Base-by-base conservation (phyloP, 2,797 vertebrate genomes). In the Denticeps clupeoides region DNA sequence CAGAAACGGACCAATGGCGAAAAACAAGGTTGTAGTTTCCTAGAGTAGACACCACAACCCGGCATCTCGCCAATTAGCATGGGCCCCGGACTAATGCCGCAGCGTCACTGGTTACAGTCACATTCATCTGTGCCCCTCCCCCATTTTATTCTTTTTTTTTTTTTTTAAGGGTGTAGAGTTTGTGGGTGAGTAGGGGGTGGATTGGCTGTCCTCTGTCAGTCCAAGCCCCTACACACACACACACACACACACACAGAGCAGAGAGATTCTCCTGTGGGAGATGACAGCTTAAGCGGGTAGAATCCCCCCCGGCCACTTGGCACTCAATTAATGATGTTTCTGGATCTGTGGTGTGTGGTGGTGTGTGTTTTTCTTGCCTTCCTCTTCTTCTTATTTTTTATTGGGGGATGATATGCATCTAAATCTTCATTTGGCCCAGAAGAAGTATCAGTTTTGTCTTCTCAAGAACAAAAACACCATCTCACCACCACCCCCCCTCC, bases 201-300 rank as follows among this genome's bases (percentile, higher is more conserved):
- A n/a, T n/a, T n/a, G n/a, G n/a, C n/a, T n/a, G n/a, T n/a, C n/a
- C n/a, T n/a, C n/a, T n/a, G n/a, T n/a, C n/a, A n/a, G n/a, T n/a
- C n/a, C 79, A 77, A 74, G 80, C 74, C 56, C 62, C 75, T 79
- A 72, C 72, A 68, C 68, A 67, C 73, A 71, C 71, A 80, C 72
- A 77, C 82, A 68, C 69, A 70, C 70, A 71, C 75, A 73, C 73
- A 73, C 73, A 75, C 72, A 73, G 73, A 71, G 47, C 4, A 12
- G 29, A 60, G 69, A 67, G 72, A 69, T 25, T 67, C 68, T 80
- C 80, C 76, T 65, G 67, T 78, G 82, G 81, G 81, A 83, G 74
- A 78, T 79, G 67, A 75, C 74, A 81, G 80, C 81, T 82, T 84
- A 81, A 82, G 80, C 70, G 77, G 79, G 78, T 73, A 81, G 83